phyloP scores from a whole-genome alignment of 2,113 vertebrate genomes.

The Desmodus rotundus region DNA sequence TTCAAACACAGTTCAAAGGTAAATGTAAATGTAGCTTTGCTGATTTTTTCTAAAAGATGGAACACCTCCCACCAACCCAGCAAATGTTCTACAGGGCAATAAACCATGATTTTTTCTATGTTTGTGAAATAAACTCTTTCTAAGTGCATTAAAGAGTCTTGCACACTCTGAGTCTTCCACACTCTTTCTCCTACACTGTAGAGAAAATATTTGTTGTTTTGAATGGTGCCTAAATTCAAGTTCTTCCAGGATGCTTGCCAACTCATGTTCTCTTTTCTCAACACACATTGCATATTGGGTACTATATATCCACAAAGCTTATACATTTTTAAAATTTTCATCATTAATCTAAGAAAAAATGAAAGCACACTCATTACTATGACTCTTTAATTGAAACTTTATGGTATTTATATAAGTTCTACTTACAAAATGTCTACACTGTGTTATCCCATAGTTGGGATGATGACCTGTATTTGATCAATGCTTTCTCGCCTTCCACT shows the following conservation, averaged over 20 bases:
- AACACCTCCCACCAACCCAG: neutral
- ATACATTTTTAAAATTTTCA: neutral
- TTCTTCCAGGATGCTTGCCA: neutral
- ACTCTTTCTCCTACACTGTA: neutral
- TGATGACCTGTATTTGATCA: neutral
- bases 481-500: neutral
- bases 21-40: neutral
- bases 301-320: neutral
- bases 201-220: neutral
- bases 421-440: neutral
- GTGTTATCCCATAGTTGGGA: too few species aligned
- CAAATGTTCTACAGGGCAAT: neutral
- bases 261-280: neutral
- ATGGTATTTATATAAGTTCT: neutral
- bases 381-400: neutral
- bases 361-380: neutral
- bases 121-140: neutral
- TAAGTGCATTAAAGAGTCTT: neutral
- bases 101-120: neutral
- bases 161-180: too few species aligned
- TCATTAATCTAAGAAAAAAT: neutral
- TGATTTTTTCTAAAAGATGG: neutral
- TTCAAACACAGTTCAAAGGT: neutral
- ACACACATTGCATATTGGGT: neutral
- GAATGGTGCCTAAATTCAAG: neutral